Evolutionary conservation across 2,797 vertebrate species (phyloP).

Genomic region (Threskiornis aethiopicus): DNA sequence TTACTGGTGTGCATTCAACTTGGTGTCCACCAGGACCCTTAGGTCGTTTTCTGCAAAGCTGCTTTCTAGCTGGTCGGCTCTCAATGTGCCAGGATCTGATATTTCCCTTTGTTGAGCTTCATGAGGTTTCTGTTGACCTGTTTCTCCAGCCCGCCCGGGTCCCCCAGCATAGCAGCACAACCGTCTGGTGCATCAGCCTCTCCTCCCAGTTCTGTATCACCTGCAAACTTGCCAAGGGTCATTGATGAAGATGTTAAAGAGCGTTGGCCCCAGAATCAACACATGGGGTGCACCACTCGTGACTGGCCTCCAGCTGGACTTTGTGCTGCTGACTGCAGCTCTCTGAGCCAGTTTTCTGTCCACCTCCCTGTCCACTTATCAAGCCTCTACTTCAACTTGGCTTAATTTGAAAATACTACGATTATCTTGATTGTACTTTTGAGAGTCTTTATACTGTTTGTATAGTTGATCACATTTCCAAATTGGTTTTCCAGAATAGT

Average conservation of each 20-base stretch:
- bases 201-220: background rate
- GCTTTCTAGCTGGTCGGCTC: rapidly evolving
- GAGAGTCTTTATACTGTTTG: background rate
- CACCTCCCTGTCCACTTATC: background rate
- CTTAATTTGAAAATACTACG: background rate
- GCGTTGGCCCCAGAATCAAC: no score
- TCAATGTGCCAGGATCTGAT: rapidly evolving
- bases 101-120: background rate
- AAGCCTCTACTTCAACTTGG: background rate
- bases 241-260: background rate
- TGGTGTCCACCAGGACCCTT: rapidly evolving
- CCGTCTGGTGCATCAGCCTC: rapidly evolving
- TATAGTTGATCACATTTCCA: background rate
- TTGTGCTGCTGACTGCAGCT: background rate
- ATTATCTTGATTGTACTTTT: background rate
- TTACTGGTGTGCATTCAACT: background rate
- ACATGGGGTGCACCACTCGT: rapidly evolving
- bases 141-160: background rate
- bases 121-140: background rate
- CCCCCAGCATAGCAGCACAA: background rate
- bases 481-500: background rate
- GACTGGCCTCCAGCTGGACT: background rate
- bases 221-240: background rate
- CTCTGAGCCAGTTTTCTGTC: background rate
- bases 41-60: background rate